A percentile compares a stretch with the other conserved stretches of the same genome.
Conservation (phyloP, 1,140 invertebrate genomes). For the Campoletis sonorensis region DNA sequence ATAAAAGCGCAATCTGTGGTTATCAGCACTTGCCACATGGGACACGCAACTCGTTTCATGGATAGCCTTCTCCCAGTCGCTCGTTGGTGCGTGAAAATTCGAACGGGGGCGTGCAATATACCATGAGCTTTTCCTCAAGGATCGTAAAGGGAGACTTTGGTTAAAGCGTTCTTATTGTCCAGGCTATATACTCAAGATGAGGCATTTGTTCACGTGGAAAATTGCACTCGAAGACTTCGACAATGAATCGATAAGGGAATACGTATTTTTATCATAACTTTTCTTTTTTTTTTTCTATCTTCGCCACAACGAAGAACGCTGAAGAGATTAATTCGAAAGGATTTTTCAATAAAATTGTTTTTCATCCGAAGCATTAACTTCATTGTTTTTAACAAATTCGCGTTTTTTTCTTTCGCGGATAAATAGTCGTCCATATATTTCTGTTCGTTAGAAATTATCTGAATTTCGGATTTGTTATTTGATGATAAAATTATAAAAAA, state of each 20-base stretch:
- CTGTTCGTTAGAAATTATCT: not conserved
- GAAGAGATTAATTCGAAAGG: not conserved
- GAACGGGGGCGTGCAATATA: constrained; percentile 32
- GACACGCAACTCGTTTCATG: constrained; percentile 58
- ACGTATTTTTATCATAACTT: not conserved
- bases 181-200: constrained; percentile 6
- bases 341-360: not conserved
- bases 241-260: constrained; percentile 1
- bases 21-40: constrained; percentile 73
- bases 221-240: constrained; percentile 6
- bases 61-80: constrained; percentile 10
- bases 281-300: not conserved
- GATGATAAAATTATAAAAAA: too few species aligned
- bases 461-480: too few species aligned
- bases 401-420: not conserved
- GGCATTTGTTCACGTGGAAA: constrained; percentile 19
- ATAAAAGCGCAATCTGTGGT: constrained; percentile 72
- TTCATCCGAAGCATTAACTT: not conserved
- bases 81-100: constrained; percentile 58
- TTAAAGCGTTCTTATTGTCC: not conserved
- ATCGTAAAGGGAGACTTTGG: constrained; percentile 20
- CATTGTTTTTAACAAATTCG: not conserved
- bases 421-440: not conserved
- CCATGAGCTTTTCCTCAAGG: not conserved
- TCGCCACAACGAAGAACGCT: not conserved